A percentile compares a stretch with the other conserved stretches of the same genome.
phyloP scores from a whole-genome alignment of 2,888 invertebrate genomes.

The Stegophylla sp. region DNA sequence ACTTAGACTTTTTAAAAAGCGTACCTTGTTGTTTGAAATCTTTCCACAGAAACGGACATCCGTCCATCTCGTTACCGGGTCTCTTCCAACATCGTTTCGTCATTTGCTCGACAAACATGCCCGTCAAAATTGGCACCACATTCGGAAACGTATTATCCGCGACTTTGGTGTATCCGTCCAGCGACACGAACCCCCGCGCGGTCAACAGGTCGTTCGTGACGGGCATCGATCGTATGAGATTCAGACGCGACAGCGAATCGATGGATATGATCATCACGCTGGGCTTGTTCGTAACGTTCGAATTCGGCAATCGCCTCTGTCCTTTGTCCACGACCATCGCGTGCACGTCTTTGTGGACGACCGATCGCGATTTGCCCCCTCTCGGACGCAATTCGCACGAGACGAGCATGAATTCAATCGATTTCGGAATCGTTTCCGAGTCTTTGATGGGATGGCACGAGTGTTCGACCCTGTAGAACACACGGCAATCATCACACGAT shows the following conservation, averaged over 20 bases:
- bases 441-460: slow-evolving; percentile 60
- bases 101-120: slow-evolving; percentile 66
- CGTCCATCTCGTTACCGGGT: slow-evolving; percentile 69
- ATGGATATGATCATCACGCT: slow-evolving; percentile 83
- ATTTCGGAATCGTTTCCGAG: slow-evolving; percentile 59
- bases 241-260: slow-evolving; percentile 83
- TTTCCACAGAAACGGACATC: slow-evolving; percentile 80
- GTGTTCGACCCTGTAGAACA: slow-evolving; percentile 37
- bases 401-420: slow-evolving; percentile 45
- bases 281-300: slow-evolving; percentile 22
- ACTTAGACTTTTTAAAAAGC: no score
- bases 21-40: slow-evolving; percentile 68
- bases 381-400: slow-evolving; percentile 13
- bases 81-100: slow-evolving; percentile 61
- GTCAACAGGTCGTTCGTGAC: slow-evolving; percentile 74
- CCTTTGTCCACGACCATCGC: slow-evolving; percentile 67
- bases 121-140: slow-evolving; percentile 81
- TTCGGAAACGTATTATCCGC: slow-evolving; percentile 92
- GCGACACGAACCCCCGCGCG: slow-evolving; percentile 74
- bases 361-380: slow-evolving; percentile 39
- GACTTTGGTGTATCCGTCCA: slow-evolving; percentile 79
- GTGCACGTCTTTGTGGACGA: slow-evolving; percentile 69
- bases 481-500: no score
- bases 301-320: slow-evolving; percentile 60
- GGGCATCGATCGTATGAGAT: slow-evolving; percentile 79